These are phyloP conservation scores for Triplophysa siluroides DNA, from an alignment of 2,113 vertebrate genomes.

Conservation along the genomic window DNA sequence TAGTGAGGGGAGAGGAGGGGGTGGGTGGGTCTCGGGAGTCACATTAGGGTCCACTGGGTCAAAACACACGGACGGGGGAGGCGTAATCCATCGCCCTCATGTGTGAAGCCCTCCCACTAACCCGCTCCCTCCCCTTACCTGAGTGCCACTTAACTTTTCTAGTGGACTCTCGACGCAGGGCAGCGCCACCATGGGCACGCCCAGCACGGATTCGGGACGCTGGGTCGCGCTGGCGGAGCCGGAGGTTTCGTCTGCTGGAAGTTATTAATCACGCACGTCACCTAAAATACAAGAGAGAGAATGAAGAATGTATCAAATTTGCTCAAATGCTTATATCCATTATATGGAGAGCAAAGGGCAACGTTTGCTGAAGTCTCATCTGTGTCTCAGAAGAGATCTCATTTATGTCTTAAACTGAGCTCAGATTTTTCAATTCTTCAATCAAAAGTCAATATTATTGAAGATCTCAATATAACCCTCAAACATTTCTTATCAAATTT, in stretches of 20 bases:
- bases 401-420: too few relatives aligned
- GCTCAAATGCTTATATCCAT: too few relatives aligned
- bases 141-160: constrained; percentile 91
- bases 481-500: too few relatives aligned
- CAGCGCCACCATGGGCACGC: constrained; percentile 74
- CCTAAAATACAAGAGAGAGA: constrained; percentile 60
- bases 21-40: constrained; percentile 53
- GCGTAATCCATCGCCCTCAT: constrained; percentile 49
- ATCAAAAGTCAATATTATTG: too few relatives aligned
- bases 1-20: constrained; percentile 62
- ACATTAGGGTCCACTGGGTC: constrained; percentile 50
- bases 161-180: constrained; percentile 85
- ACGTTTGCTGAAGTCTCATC: too few relatives aligned
- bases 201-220: constrained; percentile 68
- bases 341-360: too few relatives aligned
- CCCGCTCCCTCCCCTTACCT: constrained; percentile 80
- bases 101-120: constrained; percentile 47
- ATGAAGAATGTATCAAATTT: constrained; percentile 16
- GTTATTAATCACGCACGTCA: constrained; percentile 79
- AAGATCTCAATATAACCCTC: too few relatives aligned
- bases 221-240: constrained; percentile 37
- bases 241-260: constrained; percentile 67
- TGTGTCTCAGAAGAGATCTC: too few relatives aligned
- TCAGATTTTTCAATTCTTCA: too few relatives aligned
- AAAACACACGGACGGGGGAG: constrained; percentile 62